phyloP scores from a whole-genome alignment of 2,113 vertebrate genomes.

The Abramis brama region DNA sequence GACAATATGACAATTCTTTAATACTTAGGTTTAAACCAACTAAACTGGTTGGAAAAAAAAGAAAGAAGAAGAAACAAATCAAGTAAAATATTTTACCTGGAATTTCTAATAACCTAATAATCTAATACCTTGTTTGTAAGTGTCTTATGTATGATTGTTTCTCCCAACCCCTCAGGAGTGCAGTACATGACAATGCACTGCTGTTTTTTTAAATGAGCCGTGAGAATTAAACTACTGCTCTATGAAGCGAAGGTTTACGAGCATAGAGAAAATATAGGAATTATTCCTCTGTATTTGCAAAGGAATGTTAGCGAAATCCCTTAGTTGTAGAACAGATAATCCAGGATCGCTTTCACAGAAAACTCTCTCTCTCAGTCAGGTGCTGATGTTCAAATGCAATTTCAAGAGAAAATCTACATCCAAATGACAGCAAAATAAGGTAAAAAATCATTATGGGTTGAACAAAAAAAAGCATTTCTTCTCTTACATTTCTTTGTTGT shows the following conservation, averaged over 20 bases:
- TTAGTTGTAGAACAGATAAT: constrained; percentile 43
- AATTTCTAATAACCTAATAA: constrained; percentile 18
- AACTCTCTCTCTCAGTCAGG: neutral
- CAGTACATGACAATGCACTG: constrained; percentile 20
- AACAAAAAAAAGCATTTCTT: neutral
- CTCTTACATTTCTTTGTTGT: neutral
- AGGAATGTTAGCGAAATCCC: constrained; percentile 39
- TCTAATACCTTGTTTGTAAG: constrained; percentile 15
- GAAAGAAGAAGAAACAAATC: neutral
- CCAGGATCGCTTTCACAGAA: constrained; percentile 30
- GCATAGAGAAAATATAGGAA: constrained; percentile 31
- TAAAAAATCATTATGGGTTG: neutral
- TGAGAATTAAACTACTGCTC: constrained; percentile 15
- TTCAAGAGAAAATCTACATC: neutral
- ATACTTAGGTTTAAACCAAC: neutral
- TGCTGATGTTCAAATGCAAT: constrained; percentile 37
- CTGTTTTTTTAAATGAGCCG: neutral
- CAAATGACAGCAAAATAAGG: neutral
- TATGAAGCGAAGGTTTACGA: neutral
- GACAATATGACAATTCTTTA: too few species aligned
- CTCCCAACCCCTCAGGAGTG: constrained; percentile 11
- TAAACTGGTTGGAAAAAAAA: neutral
- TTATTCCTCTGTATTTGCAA: constrained; percentile 46
- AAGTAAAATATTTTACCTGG: neutral
- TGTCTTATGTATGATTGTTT: neutral